Base-by-base conservation (phyloP, 2,797 vertebrate genomes). In the Coluber constrictor region DNA sequence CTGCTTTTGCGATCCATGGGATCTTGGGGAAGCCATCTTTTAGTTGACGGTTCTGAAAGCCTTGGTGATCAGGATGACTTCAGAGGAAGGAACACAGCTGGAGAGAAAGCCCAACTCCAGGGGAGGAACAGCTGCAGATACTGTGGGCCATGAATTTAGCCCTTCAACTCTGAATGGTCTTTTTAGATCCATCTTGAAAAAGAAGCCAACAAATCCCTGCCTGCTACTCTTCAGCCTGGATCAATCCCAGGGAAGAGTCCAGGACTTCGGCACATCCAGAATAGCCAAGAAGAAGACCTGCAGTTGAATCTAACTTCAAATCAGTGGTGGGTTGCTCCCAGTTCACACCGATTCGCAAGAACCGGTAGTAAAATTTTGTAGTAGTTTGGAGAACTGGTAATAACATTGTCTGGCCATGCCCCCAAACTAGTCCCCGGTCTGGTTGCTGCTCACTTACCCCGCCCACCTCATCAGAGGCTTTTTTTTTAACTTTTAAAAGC, bases 1-100 rank as follows among this genome's bases (percentile, higher is more conserved):
- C 59, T 15, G 51, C 88, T 2, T 27, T 0, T 23, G 2, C 74
- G 9, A 0, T 0, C 1, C 43, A 47, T 5, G 2, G 15, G 23
- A 7, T 11, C 12, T 12, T 0, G 0, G 92, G 92, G n/a, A 91
- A 93, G 47, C 74, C 88, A 0, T 1, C 51, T 29, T 29, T 43
- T 2, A 59, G 13, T 16, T 37, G 32, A 56, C 2, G 1, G 13
- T 54, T 61, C 90, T 29, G 18, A 27, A n/a, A 11, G 3, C 59
- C 89, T 93, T 13, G 15, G 20, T 13, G 43, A 51, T 51, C 86
- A 59, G 29, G 60, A 54, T 56, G 11, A 55, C 66, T n/a, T n/a
- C 29, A 20, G 23, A 57, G 51, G 83, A 18, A 54, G 32, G 25
- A 15, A 8, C 27, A 10, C 20, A n/a, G 66, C 13, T 10, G n/a